Conservation (phyloP, 2,888 invertebrate genomes). For the Dasypogon diadema region DNA sequence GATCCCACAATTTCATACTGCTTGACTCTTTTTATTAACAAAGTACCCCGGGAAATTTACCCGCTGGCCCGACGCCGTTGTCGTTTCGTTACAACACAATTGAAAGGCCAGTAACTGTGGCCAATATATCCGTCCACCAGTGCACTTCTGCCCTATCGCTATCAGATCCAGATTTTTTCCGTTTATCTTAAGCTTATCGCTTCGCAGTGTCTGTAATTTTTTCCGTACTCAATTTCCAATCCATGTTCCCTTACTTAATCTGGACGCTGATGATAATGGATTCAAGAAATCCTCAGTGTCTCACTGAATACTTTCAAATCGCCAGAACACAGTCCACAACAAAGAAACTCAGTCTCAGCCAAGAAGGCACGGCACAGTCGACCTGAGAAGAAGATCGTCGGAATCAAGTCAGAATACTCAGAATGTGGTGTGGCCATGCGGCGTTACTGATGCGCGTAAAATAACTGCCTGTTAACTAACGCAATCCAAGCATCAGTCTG, state of each 20-base stretch:
- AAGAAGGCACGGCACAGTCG: conserved; percentile 8
- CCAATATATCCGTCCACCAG: not conserved
- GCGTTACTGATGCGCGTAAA: conserved; percentile 34
- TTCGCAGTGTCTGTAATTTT: not conserved
- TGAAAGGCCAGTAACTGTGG: too few relatives aligned
- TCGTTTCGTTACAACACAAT: too few relatives aligned
- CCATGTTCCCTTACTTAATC: conserved; percentile 13
- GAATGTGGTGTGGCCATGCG: not conserved
- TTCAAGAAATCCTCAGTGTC: conserved; percentile 9
- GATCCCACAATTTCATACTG: not conserved
- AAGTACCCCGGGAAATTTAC: not conserved
- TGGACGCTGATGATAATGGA: conserved; percentile 17
- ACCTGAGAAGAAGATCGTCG: conserved; percentile 10
- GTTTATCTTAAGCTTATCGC: conserved; percentile 4
- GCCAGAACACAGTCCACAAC: conserved; percentile 1
- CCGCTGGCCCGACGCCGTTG: not conserved
- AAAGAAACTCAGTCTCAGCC: conserved; percentile 11
- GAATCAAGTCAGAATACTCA: conserved; percentile 7
- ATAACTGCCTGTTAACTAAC: conserved; percentile 20
- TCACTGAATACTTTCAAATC: not conserved
- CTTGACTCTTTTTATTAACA: not conserved
- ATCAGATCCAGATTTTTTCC: conserved; percentile 31
- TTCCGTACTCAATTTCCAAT: conserved; percentile 11
- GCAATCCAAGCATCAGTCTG: conserved; percentile 31
- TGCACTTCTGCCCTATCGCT: conserved; percentile 3